Evolutionary conservation across 2,113 vertebrate genomes (phyloP).

Genomic region (Taurulus bubalis): DNA sequence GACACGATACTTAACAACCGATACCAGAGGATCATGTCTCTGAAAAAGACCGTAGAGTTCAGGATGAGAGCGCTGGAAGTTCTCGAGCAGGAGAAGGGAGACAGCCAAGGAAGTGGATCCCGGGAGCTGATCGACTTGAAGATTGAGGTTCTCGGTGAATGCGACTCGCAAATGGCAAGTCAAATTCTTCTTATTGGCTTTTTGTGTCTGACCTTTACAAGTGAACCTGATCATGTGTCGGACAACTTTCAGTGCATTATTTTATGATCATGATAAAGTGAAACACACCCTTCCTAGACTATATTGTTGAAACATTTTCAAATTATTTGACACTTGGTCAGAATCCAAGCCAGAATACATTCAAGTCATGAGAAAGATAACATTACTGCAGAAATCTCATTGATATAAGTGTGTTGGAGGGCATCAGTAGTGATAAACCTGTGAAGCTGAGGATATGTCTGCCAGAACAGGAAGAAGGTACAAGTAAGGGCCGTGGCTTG

Average conservation of each 20-base stretch:
- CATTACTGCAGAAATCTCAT: too few relatives aligned
- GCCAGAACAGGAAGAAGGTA: background rate
- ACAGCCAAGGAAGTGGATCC: constrained; percentile 49
- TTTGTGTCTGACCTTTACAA: background rate
- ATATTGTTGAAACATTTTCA: too few relatives aligned
- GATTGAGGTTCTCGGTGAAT: constrained; percentile 72
- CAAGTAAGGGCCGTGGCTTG: background rate
- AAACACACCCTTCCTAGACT: background rate
- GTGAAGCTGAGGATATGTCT: too few relatives aligned
- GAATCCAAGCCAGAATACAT: background rate
- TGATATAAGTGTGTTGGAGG: too few relatives aligned
- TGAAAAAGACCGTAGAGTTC: constrained; percentile 83
- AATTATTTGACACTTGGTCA: too few relatives aligned
- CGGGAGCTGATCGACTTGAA: constrained; percentile 72
- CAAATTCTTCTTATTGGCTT: background rate
- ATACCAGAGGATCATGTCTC: constrained; percentile 76
- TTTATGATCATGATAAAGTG: background rate
- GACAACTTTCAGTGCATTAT: background rate
- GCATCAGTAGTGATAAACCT: too few relatives aligned
- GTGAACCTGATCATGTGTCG: too few relatives aligned
- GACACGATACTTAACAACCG: constrained; percentile 76
- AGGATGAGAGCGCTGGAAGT: constrained; percentile 78
- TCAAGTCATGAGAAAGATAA: too few relatives aligned
- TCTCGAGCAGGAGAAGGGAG: constrained; percentile 62
- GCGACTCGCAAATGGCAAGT: constrained; percentile 87